Conservation (phyloP, 2,113 vertebrate species). For the Grammomys surdaster region DNA sequence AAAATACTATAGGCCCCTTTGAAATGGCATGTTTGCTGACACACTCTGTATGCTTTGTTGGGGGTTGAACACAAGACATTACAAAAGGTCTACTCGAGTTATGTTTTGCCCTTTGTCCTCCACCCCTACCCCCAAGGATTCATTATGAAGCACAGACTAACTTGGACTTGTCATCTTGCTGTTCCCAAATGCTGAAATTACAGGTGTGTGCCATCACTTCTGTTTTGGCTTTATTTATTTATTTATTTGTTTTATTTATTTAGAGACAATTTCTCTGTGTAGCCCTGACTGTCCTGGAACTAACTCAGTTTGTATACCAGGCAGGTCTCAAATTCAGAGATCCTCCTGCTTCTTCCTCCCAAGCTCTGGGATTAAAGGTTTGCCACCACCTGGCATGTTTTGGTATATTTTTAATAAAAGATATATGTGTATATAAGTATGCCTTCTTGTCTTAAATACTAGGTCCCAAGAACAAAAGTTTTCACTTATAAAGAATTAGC, state of each 20-base stretch:
- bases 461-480: conserved; percentile 25
- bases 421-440: background rate
- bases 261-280: background rate
- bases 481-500: background rate
- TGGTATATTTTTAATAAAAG: conserved; percentile 1
- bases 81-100: background rate
- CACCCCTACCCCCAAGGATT: background rate
- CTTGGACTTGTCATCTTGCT: background rate
- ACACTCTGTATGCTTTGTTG: background rate
- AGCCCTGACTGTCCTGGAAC: background rate
- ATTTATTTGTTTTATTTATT: background rate
- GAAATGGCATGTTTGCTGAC: background rate
- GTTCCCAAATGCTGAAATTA: background rate
- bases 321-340: background rate
- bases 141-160: background rate
- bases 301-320: background rate
- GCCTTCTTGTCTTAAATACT: background rate
- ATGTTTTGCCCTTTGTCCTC: background rate
- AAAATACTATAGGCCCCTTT: background rate
- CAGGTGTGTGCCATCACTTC: background rate
- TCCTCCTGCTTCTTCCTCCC: background rate
- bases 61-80: background rate
- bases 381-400: background rate
- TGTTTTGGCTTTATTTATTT: background rate
- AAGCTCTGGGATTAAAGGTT: background rate